Evolutionary conservation across 2,113 vertebrate species (phyloP).

Genomic region (Clarias macrocephalus): DNA sequence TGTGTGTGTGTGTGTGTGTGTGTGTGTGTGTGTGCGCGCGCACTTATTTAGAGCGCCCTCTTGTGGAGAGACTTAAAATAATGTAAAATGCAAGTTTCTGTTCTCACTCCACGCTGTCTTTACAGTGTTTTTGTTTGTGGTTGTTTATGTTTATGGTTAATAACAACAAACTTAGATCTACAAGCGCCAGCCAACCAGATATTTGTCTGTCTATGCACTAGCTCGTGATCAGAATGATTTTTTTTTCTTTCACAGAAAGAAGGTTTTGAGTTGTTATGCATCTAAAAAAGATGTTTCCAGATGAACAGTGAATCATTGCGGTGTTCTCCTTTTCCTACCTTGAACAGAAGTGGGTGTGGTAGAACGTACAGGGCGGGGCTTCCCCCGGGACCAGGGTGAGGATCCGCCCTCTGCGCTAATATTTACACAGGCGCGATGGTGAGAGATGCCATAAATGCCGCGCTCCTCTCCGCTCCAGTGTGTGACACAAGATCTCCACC

Average conservation of each 20-base stretch:
- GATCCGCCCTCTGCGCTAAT: not conserved
- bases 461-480: not conserved
- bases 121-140: not conserved
- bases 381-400: no score
- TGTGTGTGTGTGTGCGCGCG: fast-evolving
- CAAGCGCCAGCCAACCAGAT: not conserved
- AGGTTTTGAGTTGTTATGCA: not conserved
- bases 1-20: no score
- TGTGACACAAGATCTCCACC: not conserved
- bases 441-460: slow-evolving; percentile 12
- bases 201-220: not conserved
- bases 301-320: not conserved
- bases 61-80: not conserved
- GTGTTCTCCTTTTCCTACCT: not conserved
- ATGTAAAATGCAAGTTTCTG: not conserved
- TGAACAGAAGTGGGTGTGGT: no score
- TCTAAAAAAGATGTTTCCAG: not conserved
- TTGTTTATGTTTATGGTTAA: not conserved
- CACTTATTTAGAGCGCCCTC: not conserved
- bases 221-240: not conserved
- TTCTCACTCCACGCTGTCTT: not conserved
- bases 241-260: not conserved
- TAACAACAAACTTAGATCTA: not conserved
- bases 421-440: not conserved
- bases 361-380: no score